Evolutionary conservation across 2,113 vertebrate species (phyloP).

Genomic region (Heloderma charlesbogerti): DNA sequence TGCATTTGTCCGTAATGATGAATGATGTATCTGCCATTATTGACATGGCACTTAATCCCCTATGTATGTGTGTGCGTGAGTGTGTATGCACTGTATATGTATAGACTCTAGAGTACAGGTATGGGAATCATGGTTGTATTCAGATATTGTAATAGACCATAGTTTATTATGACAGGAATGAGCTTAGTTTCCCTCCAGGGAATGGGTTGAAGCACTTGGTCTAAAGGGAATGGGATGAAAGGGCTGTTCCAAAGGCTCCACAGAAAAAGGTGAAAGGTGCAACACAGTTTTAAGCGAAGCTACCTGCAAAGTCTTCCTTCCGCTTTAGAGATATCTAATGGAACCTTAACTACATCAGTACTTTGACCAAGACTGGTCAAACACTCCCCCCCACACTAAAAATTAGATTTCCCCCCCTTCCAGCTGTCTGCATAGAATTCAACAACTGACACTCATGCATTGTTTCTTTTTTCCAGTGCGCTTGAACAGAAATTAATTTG

Average conservation of each 20-base stretch:
- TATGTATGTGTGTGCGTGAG: not conserved
- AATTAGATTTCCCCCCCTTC: not conserved
- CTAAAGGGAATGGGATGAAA: not conserved
- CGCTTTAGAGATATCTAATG: not conserved
- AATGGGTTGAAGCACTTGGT: too few relatives aligned
- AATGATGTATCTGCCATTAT: not conserved
- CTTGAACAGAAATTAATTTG: constrained; percentile 29
- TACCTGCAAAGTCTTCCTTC: not conserved
- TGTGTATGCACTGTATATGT: not conserved
- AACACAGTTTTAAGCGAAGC: not conserved
- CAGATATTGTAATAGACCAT: not conserved
- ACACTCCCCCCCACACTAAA: not conserved
- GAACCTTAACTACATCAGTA: not conserved
- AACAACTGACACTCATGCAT: constrained; percentile 4
- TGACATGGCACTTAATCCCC: not conserved
- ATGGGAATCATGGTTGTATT: not conserved
- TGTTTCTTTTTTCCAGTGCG: constrained; percentile 11
- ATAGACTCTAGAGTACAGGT: not conserved
- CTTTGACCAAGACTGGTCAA: not conserved
- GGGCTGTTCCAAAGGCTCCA: not conserved
- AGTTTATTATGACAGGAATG: not conserved
- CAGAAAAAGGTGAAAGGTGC: not conserved
- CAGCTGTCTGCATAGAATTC: not conserved
- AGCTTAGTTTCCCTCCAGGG: not conserved
- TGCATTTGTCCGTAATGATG: not conserved